phyloP scores from a whole-genome alignment of 2,888 invertebrate species.

The Alsophila aescularia region DNA sequence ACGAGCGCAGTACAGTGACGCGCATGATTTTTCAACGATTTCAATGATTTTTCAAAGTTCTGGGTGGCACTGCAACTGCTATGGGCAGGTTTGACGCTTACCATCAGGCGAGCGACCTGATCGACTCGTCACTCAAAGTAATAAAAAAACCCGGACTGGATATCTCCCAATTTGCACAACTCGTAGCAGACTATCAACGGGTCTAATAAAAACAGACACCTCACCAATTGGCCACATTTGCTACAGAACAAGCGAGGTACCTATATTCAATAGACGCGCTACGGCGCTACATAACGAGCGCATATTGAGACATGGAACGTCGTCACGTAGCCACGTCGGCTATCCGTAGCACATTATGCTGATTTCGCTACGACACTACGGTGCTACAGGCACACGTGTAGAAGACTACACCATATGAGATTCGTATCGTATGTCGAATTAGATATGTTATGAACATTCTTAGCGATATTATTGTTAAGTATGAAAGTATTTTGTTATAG shows the following conservation, averaged over 20 bases:
- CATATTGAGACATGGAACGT: conserved; percentile 58
- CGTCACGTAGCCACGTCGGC: conserved; percentile 64
- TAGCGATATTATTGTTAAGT: not conserved
- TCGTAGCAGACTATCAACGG: conserved; percentile 3
- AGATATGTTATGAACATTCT: not conserved
- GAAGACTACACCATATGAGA: conserved; percentile 4
- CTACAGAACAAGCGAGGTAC: conserved; percentile 22
- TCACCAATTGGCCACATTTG: conserved; percentile 27
- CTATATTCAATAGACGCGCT: conserved; percentile 24
- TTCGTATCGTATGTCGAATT: conserved; percentile 1
- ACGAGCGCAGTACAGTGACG: no score
- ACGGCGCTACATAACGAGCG: conserved; percentile 46
- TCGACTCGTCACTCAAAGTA: no score
- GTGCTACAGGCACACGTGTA: conserved; percentile 18
- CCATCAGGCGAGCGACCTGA: no score
- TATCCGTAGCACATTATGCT: conserved; percentile 66
- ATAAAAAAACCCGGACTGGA: no score
- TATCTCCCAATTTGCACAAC: conserved; percentile 1
- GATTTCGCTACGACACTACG: conserved; percentile 47
- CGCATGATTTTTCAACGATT: no score
- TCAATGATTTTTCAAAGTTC: no score
- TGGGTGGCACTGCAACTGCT: no score
- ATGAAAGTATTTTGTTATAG: not conserved
- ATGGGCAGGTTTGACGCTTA: no score
- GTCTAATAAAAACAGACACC: conserved; percentile 28